These are phyloP conservation scores for Muscina levida DNA, from an alignment of 2,888 invertebrate species.

Conservation along the genomic window DNA sequence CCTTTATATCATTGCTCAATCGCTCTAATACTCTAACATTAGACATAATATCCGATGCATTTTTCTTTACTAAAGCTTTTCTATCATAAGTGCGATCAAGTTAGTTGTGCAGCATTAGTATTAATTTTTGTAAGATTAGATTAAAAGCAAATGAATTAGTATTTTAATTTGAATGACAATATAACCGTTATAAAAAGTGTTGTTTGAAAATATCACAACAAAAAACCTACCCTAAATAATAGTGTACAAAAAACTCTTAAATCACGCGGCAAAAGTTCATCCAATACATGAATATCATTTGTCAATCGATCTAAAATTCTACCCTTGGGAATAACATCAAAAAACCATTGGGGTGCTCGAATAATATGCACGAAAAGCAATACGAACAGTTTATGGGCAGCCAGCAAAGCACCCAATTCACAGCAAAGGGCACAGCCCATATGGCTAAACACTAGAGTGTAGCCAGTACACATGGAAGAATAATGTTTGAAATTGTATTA, in stretches of 20 bases:
- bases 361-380: slow-evolving; percentile 81
- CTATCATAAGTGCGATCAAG: no score
- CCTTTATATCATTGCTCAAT: no score
- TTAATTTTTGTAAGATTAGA: no score
- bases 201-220: background rate
- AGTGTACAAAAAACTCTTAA: slow-evolving; percentile 70
- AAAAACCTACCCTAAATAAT: slow-evolving; percentile 75
- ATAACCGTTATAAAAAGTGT: no score
- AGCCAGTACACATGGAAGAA: background rate
- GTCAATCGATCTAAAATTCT: slow-evolving; percentile 84
- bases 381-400: slow-evolving; percentile 80
- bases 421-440: slow-evolving; percentile 76
- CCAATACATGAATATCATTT: slow-evolving; percentile 82
- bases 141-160: no score
- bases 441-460: slow-evolving; percentile 73
- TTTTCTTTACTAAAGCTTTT: no score
- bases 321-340: slow-evolving; percentile 84
- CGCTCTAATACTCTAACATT: no score
- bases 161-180: no score
- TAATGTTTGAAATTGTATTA: background rate
- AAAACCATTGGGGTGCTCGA: slow-evolving; percentile 82
- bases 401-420: slow-evolving; percentile 80
- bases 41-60: no score
- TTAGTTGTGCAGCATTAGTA: background rate
- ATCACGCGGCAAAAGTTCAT: slow-evolving; percentile 80